Conservation (phyloP, 2,888 invertebrate genomes). For the Agrypnus murinus region DNA sequence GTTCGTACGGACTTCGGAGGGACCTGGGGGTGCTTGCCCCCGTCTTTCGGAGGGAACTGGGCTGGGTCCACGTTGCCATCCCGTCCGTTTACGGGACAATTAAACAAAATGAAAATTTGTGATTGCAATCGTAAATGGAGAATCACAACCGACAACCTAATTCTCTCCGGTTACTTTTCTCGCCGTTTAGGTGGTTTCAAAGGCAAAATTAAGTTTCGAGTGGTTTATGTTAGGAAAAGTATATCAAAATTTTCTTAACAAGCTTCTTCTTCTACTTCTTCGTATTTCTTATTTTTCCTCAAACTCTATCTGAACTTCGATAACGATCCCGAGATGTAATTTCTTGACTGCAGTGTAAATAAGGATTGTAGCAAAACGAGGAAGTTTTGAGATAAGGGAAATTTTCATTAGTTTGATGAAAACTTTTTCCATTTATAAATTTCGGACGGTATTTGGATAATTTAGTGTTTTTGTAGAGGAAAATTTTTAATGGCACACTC, state of each 20-base stretch:
- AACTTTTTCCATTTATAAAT: too few relatives aligned
- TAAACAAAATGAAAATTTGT: constrained; percentile 47
- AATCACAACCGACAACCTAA: constrained; percentile 8
- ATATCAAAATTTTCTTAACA: constrained; percentile 13
- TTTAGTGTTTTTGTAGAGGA: neutral
- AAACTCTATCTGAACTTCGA: constrained; percentile 21
- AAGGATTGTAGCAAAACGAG: neutral
- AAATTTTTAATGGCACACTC: neutral
- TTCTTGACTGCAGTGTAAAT: constrained; percentile 28
- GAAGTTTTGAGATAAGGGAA: too few relatives aligned
- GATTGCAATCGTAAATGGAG: constrained; percentile 46
- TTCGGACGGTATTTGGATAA: too few relatives aligned
- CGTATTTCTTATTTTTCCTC: neutral
- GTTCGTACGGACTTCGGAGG: constrained; percentile 64
- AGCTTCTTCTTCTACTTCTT: neutral
- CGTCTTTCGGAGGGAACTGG: constrained; percentile 44
- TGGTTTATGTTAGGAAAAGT: neutral
- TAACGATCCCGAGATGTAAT: constrained; percentile 36
- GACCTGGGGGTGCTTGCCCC: constrained; percentile 54
- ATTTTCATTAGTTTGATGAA: too few relatives aligned
- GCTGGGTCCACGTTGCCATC: constrained; percentile 47
- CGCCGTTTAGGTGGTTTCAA: neutral
- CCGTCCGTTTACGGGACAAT: constrained; percentile 52
- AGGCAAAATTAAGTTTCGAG: neutral
- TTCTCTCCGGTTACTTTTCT: constrained; percentile 2